Evolutionary conservation across 2,113 vertebrate species (phyloP).

Genomic region (Sciurus niger): DNA sequence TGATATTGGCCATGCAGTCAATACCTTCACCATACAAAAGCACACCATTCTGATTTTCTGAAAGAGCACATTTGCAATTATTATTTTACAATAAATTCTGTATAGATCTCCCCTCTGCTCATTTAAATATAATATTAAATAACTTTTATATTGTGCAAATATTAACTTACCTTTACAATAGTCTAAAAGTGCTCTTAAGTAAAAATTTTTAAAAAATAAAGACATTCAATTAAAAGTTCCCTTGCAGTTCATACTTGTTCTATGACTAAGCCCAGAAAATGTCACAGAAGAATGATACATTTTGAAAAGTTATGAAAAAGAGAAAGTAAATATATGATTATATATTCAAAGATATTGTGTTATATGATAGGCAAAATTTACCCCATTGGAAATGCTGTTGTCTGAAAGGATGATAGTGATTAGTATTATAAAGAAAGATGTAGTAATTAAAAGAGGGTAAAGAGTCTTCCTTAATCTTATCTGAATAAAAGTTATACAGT

Average conservation of each 20-base stretch:
- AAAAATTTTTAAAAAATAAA: not conserved
- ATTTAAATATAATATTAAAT: not conserved
- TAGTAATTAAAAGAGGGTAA: not conserved
- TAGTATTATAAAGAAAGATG: not conserved
- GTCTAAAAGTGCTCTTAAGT: not conserved
- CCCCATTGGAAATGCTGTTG: not conserved
- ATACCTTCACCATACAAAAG: not conserved
- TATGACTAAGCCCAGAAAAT: not conserved
- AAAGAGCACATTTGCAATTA: not conserved
- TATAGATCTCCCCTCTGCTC: not conserved
- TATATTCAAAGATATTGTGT: not conserved
- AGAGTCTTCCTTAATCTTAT: not conserved
- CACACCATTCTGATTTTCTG: not conserved
- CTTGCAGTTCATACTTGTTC: not conserved
- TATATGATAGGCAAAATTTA: not conserved
- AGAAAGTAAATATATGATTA: not conserved
- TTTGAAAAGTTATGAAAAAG: constrained; percentile 31
- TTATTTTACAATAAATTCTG: not conserved
- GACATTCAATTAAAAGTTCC: not conserved
- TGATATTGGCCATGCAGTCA: not conserved
- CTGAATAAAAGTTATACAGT: not conserved
- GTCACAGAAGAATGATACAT: not conserved
- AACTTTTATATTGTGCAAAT: not conserved
- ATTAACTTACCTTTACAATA: not conserved
- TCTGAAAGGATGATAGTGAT: not conserved